Base-by-base conservation (phyloP, 2,113 vertebrate genomes). In the Urocolius indicus region DNA sequence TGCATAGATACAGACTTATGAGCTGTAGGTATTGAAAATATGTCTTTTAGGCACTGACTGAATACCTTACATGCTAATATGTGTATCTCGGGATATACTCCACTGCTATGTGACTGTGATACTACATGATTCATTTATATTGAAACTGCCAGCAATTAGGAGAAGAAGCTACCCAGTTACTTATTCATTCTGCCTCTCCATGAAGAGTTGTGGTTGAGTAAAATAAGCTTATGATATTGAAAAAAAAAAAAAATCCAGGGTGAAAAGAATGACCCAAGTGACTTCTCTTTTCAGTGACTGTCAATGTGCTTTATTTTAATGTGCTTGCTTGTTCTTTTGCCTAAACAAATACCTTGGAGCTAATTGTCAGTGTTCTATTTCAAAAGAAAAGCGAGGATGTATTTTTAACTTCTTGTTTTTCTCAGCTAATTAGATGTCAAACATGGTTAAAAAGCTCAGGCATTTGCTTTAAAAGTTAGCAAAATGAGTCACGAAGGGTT, bases 401-500 rank as follows among this genome's bases (percentile, higher is more conserved):
- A 41, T 93, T 96, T 92, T 92, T 76, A 92, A 69, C 94, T 96
- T 93, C 91, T 95, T 95, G 77, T 95, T 96, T 96, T 92, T 48
- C 84, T 79, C 19, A 0, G 75, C 96, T 98, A 97, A 97, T 97
- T 96, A 97, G 94, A 97, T 98, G 97, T 98, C 97, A 98, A 98
- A 97, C 97, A 97, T 69, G n/a, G 92, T 97, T 98, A 96, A 96
- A 96, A 95, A 90, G 71, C 84, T 90, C 59, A 92, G 80, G 21
- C 92, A 67, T 94, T 94, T 89, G 68, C 79, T 94, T 96, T 84
- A 97, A 95, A 97, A 97, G 84, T 97, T 96, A 97, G 93, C 26
- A 66, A 92, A 96, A 83, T 91, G 94, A 97, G 96, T 96, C 95
- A 94, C 84, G 94, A 98, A 97, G 98, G 97, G 97, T 98, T 98